Conservation (phyloP, 1,140 invertebrate species). For the Drosophila neocordata region DNA sequence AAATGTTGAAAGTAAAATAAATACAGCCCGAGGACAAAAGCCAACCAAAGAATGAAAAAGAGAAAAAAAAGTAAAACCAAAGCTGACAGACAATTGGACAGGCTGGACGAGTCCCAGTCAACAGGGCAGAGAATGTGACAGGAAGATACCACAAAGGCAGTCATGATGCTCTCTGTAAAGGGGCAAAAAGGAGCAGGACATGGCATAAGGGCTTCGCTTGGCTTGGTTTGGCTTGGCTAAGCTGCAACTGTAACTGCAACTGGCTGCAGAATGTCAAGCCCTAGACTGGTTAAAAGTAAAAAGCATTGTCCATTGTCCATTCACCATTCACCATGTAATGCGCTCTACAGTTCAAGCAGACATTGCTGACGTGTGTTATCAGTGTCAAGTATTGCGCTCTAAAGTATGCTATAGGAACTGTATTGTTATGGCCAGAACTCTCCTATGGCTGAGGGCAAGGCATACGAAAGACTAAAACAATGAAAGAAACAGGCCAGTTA, state of each 20-base stretch:
- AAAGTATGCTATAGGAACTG: slow-evolving; percentile 69
- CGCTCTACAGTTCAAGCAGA: slow-evolving; percentile 39
- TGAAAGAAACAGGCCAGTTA: slow-evolving; percentile 14
- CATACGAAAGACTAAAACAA: slow-evolving; percentile 19
- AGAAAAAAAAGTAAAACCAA: slow-evolving; percentile 4
- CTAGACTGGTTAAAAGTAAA: slow-evolving; percentile 22
- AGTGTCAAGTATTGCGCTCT: slow-evolving; percentile 74
- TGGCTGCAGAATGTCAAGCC: slow-evolving; percentile 59
- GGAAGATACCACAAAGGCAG: slow-evolving; percentile 38
- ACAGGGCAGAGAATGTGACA: slow-evolving; percentile 46
- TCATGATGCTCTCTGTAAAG: slow-evolving; percentile 1
- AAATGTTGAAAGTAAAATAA: slow-evolving; percentile 75
- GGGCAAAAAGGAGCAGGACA: slow-evolving; percentile 13
- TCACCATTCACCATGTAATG: slow-evolving; percentile 73
- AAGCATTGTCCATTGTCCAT: slow-evolving; percentile 57
- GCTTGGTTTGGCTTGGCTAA: slow-evolving; percentile 9
- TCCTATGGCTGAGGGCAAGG: slow-evolving; percentile 39
- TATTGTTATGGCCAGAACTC: slow-evolving; percentile 36
- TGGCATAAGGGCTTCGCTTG: not conserved
- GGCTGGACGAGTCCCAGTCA: slow-evolving; percentile 21
- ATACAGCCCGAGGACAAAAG: slow-evolving; percentile 53
- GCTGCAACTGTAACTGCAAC: slow-evolving; percentile 29
- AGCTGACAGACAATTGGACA: not conserved
- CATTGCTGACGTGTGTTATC: slow-evolving; percentile 67
- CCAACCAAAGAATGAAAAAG: slow-evolving; percentile 29